Base-by-base conservation (phyloP, 2,888 invertebrate species). In the Eilema caniola region DNA sequence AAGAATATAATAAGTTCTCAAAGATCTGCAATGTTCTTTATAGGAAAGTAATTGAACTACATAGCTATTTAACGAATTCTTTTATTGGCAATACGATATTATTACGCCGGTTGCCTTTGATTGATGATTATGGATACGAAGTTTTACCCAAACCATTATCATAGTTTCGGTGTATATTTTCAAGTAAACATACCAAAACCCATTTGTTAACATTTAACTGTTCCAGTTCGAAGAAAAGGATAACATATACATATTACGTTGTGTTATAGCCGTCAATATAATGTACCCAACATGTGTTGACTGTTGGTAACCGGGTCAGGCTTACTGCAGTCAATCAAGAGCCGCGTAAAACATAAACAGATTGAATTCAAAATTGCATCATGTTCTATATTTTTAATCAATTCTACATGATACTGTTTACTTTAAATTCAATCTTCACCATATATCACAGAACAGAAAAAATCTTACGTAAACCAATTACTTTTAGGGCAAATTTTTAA, bases 261-360 rank as follows among this genome's bases (percentile, higher is more conserved):
- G 73, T 77, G 72, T 80, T 76, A 68, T 70, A 80, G 73, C 73
- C 76, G 78, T 80, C 79, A 77, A 78, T 83, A 86, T 83, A 78
- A 82, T 82, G 53, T 53, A 85, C 83, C 85, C 81, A 86, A 87
- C 92, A 93, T 87, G 89, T 92, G 92, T 88, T 84, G 81, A 83
- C 80, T 84, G 84, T 76, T 72, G 62, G 78, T 86, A 89, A 89
- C 88, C 90, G 83, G 90, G 89, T 83, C 90, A 87, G 85, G 80
- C 57, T 85, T 79, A 82, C 88, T 87, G 86, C 89, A 89, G 87
- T 91, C 90, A 89, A 89, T 90, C 88, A 89, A 86, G 88, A 88
- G 79, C 82, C 84, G 70, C 84, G 85, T 83, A 83, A 86, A 90
- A 90, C 88, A 86, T 88, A 91, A 90, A 90, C 89, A 67, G 59